Percentiles rank a stretch among this genome's conserved stretches.
These are phyloP conservation scores for Nephrotoma guestfalica DNA, from an alignment of 2,888 invertebrate genomes.

Conservation along the genomic window DNA sequence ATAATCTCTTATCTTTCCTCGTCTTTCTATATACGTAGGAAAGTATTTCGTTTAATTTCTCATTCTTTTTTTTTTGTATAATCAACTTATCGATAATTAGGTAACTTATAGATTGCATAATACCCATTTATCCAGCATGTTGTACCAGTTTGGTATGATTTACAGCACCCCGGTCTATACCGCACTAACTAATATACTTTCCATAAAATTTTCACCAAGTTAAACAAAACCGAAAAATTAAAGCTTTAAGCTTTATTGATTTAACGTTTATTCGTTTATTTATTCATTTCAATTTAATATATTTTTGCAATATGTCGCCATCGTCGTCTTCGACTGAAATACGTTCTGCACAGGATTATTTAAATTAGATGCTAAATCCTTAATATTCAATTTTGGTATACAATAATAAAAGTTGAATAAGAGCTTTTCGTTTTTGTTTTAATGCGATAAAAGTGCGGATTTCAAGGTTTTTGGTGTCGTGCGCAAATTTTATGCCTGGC, in stretches of 20 bases:
- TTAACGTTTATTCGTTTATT: background rate
- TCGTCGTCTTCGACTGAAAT: background rate
- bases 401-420: background rate
- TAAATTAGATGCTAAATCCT: background rate
- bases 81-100: background rate
- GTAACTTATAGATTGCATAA: background rate
- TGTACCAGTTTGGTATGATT: no score
- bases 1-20: background rate
- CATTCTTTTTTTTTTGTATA: background rate
- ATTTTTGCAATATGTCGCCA: background rate
- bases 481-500: no score
- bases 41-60: background rate
- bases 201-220: background rate
- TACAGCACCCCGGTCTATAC: no score
- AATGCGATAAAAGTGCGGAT: background rate
- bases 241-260: background rate
- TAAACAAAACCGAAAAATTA: background rate
- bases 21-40: background rate
- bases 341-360: background rate
- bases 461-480: background rate
- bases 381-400: background rate
- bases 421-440: background rate
- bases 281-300: background rate
- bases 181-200: background rate
- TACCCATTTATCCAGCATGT: no score